A percentile compares a stretch with the other conserved stretches of the same genome.
phyloP scores from a whole-genome alignment of 2,888 invertebrate species.

The Drosophila birchii region DNA sequence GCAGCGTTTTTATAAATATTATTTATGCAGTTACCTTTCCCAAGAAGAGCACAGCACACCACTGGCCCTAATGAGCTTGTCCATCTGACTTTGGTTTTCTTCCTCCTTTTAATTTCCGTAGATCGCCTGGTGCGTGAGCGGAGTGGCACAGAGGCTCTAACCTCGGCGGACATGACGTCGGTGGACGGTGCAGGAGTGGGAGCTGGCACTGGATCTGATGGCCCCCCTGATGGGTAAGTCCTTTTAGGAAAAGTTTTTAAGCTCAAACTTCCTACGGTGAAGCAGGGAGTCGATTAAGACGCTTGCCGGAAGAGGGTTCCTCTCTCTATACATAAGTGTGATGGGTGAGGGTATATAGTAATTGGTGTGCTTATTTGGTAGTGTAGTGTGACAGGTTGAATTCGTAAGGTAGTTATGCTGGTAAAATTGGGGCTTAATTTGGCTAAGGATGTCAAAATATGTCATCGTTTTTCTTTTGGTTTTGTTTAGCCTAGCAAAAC shows the following conservation, averaged over 20 bases:
- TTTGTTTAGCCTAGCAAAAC: not conserved
- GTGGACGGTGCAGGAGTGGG: conserved; percentile 24
- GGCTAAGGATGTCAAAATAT: not conserved
- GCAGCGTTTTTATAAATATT: not conserved
- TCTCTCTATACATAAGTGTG: not conserved
- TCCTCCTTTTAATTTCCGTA: conserved; percentile 33
- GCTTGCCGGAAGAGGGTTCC: not conserved
- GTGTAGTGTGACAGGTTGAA: not conserved
- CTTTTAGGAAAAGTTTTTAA: conserved; percentile 43
- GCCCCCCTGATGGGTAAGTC: conserved; percentile 77
- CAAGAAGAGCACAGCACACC: not conserved
- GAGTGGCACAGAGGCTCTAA: conserved; percentile 83
- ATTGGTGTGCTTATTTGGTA: not conserved
- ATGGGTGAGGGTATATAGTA: not conserved
- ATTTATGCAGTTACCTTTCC: not conserved
- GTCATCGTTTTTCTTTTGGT: not conserved
- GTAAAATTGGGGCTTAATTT: too few relatives aligned
- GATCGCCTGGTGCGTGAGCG: conserved; percentile 84
- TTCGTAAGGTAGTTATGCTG: too few relatives aligned
- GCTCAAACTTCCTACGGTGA: conserved; percentile 37
- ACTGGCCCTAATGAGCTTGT: conserved; percentile 13
- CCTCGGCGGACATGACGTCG: conserved; percentile 84
- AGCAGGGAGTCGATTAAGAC: not conserved
- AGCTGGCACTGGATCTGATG: conserved; percentile 55
- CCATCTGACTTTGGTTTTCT: not conserved